Conservation (phyloP, 2,888 invertebrate genomes). For the Cerceris ruficornis region DNA sequence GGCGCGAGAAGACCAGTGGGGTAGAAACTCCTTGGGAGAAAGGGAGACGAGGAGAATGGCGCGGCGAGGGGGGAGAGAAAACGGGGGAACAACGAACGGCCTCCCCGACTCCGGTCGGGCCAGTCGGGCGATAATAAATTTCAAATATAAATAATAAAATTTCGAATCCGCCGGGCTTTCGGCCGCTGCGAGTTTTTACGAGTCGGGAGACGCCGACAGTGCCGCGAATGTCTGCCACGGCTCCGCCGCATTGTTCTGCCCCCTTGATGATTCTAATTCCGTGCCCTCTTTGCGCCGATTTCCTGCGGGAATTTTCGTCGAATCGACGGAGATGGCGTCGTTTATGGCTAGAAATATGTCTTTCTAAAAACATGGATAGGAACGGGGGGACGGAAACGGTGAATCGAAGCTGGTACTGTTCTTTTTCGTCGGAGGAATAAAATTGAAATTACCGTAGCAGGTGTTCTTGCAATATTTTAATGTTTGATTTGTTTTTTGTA, state of each 20-base stretch:
- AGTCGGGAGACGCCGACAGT: slow-evolving; percentile 46
- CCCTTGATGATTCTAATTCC: slow-evolving; percentile 20
- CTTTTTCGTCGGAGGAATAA: too few relatives aligned
- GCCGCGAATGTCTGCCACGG: slow-evolving; percentile 24
- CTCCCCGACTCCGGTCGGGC: slow-evolving; percentile 22
- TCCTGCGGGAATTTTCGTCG: too few relatives aligned
- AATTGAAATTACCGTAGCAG: too few relatives aligned
- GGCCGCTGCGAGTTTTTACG: slow-evolving; percentile 54
- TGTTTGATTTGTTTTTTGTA: too few relatives aligned
- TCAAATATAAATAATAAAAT: slow-evolving; percentile 79
- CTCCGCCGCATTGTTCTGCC: slow-evolving; percentile 31
- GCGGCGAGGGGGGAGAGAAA: slow-evolving; percentile 3
- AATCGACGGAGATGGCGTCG: too few relatives aligned
- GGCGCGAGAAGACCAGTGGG: slow-evolving; percentile 59
- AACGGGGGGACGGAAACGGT: too few relatives aligned
- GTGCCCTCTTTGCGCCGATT: background rate
- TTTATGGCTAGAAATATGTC: too few relatives aligned
- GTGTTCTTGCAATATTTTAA: too few relatives aligned
- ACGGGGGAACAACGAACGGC: background rate
- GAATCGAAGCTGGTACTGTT: too few relatives aligned
- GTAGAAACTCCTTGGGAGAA: slow-evolving; percentile 34
- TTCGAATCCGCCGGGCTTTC: slow-evolving; percentile 60
- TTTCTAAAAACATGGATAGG: too few relatives aligned
- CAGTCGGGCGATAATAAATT: slow-evolving; percentile 79
- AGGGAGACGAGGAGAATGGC: slow-evolving; percentile 12